Evolutionary conservation across 23 tunicate genomes (phyloP), one percentile per base, ranked within the genome.

Genomic region (Aplidium turbinatum): DNA sequence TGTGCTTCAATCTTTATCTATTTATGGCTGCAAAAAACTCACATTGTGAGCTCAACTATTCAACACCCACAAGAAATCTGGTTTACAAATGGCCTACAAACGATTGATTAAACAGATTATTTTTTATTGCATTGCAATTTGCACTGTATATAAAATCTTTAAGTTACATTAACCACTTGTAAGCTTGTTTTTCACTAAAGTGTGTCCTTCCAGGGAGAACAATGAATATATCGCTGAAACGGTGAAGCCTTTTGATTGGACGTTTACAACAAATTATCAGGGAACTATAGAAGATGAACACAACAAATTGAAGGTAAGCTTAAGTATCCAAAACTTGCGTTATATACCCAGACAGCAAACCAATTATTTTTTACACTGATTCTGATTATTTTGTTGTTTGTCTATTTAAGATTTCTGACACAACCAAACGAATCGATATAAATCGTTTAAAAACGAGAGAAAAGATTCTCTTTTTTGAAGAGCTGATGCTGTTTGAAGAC

Each of bases 231-330:
- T 78, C 26, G n/a, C 71, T 4, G 60, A 91, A 31, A 81, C 87
- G 11, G 86, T 81, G 31, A 91, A 85, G 51, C 97, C 97, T 33
- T 91, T 91, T 70, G 99, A 95, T 62, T 95, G 99, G 99, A 89
- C 99, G 3, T 95, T 70, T 70, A 58, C 95, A 18, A 95, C 99
- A 0, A 76, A 91, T 48, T 95, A 89, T 72, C 83, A 83, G 45
- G 99, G 99, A 24, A 84, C 86, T 24, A 34, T 89, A 30, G 31
- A 39, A 7, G 96, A 79, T 38, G 48, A 61, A 4, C 21, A 38
- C 33, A 26, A 83, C 53, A 26, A 28, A 40, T 40, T 75, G 21
- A 68, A 68, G 66, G 85, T 78, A 60, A 19, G 63, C 20, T 13
- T 21, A 16, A 22, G 26, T 28, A 25, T 9, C 48, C 9, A 42